These are phyloP conservation scores for Bolinopsis microptera DNA, from an alignment of 37 sponge, comb jelly and placozoan genomes.

Conservation along the genomic window DNA sequence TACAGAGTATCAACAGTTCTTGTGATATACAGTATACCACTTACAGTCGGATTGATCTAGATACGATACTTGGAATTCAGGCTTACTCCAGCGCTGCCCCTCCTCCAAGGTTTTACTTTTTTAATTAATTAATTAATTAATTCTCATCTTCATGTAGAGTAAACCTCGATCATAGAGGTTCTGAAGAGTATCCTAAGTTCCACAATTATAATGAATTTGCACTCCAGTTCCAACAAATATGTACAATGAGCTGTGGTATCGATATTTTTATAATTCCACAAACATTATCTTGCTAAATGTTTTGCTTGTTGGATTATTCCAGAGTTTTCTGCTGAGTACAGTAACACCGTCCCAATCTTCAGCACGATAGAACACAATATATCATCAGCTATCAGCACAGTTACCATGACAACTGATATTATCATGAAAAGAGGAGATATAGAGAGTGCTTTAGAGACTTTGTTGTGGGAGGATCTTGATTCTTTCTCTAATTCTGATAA, in stretches of 20 bases:
- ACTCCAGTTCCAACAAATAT: too few relatives aligned
- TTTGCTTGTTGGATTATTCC: too few relatives aligned
- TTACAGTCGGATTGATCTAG: conserved; percentile 12
- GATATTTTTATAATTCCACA: too few relatives aligned
- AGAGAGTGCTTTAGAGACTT: not conserved
- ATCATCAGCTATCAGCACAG: conserved; percentile 5
- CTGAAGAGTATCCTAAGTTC: not conserved
- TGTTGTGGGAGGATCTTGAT: conserved; percentile 22
- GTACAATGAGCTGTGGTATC: too few relatives aligned
- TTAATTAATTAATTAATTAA: not conserved
- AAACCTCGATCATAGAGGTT: not conserved
- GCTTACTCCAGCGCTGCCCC: conserved; percentile 43
- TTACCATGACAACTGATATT: conserved; percentile 19
- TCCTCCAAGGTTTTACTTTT: not conserved
- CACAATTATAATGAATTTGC: not conserved
- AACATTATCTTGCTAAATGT: too few relatives aligned
- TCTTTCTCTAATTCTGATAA: not conserved
- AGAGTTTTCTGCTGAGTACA: too few relatives aligned
- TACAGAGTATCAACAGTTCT: conserved; percentile 8
- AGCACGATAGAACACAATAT: not conserved
- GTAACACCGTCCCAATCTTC: too few relatives aligned
- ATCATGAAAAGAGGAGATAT: not conserved
- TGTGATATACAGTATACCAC: conserved; percentile 14
- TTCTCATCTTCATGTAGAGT: not conserved
- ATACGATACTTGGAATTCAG: not conserved